Base-by-base conservation (phyloP, 2,888 invertebrate species). In the Sclerodermus sp. region DNA sequence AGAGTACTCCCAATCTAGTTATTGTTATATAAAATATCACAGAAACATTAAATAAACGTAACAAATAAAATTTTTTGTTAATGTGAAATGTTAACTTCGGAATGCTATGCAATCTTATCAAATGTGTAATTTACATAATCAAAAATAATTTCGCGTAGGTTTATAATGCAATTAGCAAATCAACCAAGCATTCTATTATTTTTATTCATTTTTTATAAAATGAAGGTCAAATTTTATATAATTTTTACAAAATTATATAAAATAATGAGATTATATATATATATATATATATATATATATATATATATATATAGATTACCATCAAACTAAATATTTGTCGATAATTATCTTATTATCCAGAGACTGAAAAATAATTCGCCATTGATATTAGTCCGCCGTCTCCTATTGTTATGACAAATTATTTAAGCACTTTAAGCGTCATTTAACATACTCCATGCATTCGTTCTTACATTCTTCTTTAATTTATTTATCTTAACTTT, bases 371-470 rank as follows among this genome's bases (percentile, higher is more conserved):
- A 42, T 23, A 14, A 42, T 42, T 23, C 8, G 8, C 23, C 23
- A 23, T 23, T 23, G 8, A 29, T 42, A 14, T 15, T 42, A 50
- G 49, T 51, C 59, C 62, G 51, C 51, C 62, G 53, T 53, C 58
- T 62, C 53, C 55, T 41, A 29, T 41, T 49, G 38, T 37, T 37
- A 14, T 42, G 43, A 47, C 30, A 14, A 38, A 46, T 47, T 23
- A 40, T 16, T 47, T 53, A 53, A 43, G 45, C 30, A 42, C 3
- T 23, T 23, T 5, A 23, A 23, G 23, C 23, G 8, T 23, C 23
- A 5, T 46, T 50, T 43, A 56, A 62, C 51, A 58, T 38, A 58
- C 43, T 42, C 41, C 56, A 53, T 49, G 53, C 59, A 60, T 42
- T 49, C 40, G 45, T 52, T 42, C 41, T 53, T 40, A 58, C 42